Evolutionary conservation across 2,797 vertebrate species (phyloP), one percentile per base, ranked within the genome.

Genomic region (Karalla daura): DNA sequence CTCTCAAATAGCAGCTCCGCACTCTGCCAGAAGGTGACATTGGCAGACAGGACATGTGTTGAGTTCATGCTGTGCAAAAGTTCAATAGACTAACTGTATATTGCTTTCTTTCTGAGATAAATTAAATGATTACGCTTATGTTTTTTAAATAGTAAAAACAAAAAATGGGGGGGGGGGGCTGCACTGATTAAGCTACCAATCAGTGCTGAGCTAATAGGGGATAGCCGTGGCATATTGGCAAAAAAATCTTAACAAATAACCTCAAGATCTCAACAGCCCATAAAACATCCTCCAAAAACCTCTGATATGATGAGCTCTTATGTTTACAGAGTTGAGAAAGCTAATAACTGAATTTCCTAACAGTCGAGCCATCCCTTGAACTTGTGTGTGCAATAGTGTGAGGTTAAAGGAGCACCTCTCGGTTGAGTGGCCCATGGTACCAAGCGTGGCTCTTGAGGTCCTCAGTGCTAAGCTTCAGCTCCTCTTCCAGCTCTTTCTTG

Each of bases 401-500:
- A n/a, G n/a, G n/a, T n/a, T n/a, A n/a, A n/a, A n/a, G n/a, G 63
- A 68, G 27, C 81, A 95, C 96, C 95, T 95, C 92, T 68, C 94
- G 83, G 28, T 84, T 86, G 54, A 96, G 86, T 0, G 76, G 83
- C 5, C 95, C 94, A 0, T 96, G 95, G 90, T 94, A 97, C 96
- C 96, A 96, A 1, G 94, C 93, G 0, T 96, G 96, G 74, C 91
- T 92, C 76, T 90, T 84, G 18, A 91, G 86, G 58, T 96, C 92
- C 0, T 96, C 94, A 0, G 86, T 92, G 80, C 87, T 91, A 28
- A 95, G 88, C 78, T 95, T 95, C 65, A 95, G 86, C 76, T 95
- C 93, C 76, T 96, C 95, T 78, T 95, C 95, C 73, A 96, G 88
- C 81, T 95, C 95, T 74, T 95, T 95, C 84, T 91, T 94, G 41